Base-by-base conservation (phyloP, 2,888 invertebrate genomes). In the Apotomis betuletana region DNA sequence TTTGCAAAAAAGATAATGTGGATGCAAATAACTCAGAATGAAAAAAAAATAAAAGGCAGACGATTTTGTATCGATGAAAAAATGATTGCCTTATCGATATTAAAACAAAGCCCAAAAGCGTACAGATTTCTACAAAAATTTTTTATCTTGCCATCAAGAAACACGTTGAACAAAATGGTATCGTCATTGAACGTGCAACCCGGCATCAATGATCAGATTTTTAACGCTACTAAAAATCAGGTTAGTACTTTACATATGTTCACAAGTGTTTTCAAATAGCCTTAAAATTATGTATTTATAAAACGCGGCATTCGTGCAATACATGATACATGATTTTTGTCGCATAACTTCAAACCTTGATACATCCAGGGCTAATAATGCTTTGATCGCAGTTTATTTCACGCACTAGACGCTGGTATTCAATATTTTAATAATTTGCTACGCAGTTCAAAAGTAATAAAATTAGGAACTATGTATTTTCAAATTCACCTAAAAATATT, bases 21-120 rank as follows among this genome's bases (percentile, higher is more conserved):
- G 38, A 73, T 73, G 73, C 73, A 73, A 52, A 63, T 67, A 36
- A 67, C 15, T 1, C 62, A 41, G 6, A 49, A 12, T 51, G 70
- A n/a, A 52, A 72, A 58, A 49, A 67, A 62, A 58, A 38, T 49
- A 27, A 36, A 67, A 52, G 71, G 54, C n/a, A 49, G 67, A 9
- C 41, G 71, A 46, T 72, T 67, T 46, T 36, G 67, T 13, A 12
- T 41, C 4, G 65, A 65, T 4, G 71, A 72, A 67, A 71, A 71
- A 71, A 61, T 71, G 38, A 57, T 71, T 57, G 55, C 62, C 8
- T 13, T 71, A 15, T 38, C 67, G 27, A 65, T 72, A 38, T 55
- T 67, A 57, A 72, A 67, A 41, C 71, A 72, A 55, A 67, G 67
- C 57, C 62, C 58, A 15, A 72, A 63, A 52, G 55, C 57, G 10